phyloP scores from a whole-genome alignment of 2,113 vertebrate genomes.

The Mustela nigripes region DNA sequence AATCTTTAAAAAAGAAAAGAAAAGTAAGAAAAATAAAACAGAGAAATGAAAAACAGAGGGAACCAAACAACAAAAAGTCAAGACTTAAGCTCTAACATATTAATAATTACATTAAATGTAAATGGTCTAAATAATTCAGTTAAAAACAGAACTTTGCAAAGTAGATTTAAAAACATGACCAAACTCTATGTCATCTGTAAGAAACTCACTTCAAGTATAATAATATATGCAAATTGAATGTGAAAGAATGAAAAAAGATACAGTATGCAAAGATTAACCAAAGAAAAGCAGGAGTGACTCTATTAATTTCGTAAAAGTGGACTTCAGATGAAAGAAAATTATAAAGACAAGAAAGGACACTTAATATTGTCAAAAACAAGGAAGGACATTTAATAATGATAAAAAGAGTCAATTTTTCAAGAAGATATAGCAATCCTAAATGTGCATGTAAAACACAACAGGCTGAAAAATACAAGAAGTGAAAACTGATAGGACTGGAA shows the following conservation, averaged over 20 bases:
- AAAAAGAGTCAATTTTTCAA: background rate
- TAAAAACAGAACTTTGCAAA: background rate
- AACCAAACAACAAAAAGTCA: background rate
- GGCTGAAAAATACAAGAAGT: background rate
- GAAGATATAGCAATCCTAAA: background rate
- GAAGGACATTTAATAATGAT: background rate
- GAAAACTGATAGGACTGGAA: conserved; percentile 15
- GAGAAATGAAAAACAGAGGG: background rate
- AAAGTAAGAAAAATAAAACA: background rate
- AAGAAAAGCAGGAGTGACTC: background rate
- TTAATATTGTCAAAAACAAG: background rate
- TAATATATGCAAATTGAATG: background rate
- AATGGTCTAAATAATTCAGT: conserved; percentile 33
- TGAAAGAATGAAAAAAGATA: background rate
- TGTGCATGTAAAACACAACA: background rate
- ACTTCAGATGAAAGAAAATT: conserved; percentile 10
- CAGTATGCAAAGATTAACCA: background rate
- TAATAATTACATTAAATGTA: conserved; percentile 30
- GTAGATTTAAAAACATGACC: background rate
- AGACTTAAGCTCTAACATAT: background rate
- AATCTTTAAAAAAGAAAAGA: too few relatives aligned
- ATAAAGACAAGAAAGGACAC: background rate
- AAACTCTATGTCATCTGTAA: background rate
- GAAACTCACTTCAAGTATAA: conserved; percentile 13
- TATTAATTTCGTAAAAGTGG: background rate